These are phyloP conservation scores for Aptenodytes forsteri DNA, from an alignment of 2,113 vertebrate genomes.

Conservation along the genomic window DNA sequence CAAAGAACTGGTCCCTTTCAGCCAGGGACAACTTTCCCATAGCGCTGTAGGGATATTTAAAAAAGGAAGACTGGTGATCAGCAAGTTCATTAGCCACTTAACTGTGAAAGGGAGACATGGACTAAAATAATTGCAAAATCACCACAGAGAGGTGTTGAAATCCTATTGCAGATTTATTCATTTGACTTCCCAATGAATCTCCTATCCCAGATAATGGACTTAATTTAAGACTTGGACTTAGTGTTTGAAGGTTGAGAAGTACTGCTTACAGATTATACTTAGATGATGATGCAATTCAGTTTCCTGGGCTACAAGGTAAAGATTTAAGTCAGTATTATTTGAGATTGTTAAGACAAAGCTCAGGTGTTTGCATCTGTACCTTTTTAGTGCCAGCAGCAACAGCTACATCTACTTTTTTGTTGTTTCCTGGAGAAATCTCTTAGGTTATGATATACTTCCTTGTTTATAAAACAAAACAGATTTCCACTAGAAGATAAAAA, in stretches of 20 bases:
- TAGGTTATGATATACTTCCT: background rate
- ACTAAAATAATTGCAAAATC: background rate
- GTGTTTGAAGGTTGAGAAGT: background rate
- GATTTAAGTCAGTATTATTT: background rate
- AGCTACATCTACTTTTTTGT: background rate
- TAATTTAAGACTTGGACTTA: background rate
- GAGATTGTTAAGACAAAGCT: background rate
- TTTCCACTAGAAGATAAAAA: slow-evolving; percentile 34
- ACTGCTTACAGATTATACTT: background rate
- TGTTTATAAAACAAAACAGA: slow-evolving; percentile 25
- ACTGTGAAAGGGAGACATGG: background rate
- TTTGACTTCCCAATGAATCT: background rate
- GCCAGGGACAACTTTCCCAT: background rate
- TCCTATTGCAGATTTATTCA: background rate
- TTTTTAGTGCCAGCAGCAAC: background rate
- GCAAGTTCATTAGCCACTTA: background rate
- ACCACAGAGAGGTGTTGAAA: background rate
- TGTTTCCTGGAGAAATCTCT: slow-evolving; percentile 8
- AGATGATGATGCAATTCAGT: background rate
- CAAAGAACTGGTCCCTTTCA: background rate
- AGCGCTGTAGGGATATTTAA: background rate
- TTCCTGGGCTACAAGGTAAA: background rate
- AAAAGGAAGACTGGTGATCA: background rate
- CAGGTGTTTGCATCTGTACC: background rate
- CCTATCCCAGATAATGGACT: background rate